These are phyloP conservation scores for Embiotoca jacksoni DNA, from an alignment of 2,113 vertebrate genomes.

Conservation along the genomic window DNA sequence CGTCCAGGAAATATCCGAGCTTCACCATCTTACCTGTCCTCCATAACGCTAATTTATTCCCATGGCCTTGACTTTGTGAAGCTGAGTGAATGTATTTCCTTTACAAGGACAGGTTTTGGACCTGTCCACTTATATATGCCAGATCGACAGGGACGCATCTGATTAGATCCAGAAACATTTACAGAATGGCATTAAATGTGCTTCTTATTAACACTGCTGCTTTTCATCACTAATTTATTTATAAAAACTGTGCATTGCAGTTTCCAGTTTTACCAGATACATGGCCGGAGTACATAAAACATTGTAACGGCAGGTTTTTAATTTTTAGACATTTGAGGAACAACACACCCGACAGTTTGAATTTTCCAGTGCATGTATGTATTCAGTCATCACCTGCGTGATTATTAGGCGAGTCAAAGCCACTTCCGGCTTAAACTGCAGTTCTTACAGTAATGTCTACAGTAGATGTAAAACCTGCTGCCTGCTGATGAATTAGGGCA, in stretches of 20 bases:
- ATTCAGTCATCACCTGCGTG: slow-evolving; percentile 27
- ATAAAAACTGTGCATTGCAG: not conserved
- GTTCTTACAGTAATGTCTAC: slow-evolving; percentile 56
- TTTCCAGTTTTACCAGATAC: not conserved
- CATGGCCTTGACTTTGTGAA: too few relatives aligned
- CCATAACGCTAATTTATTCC: too few relatives aligned
- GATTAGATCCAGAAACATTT: not conserved
- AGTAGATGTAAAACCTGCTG: slow-evolving; percentile 41
- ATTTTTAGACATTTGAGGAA: not conserved
- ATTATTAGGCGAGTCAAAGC: slow-evolving; percentile 45
- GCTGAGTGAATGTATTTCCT: not conserved
- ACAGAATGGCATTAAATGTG: slow-evolving; percentile 12
- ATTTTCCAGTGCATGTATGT: not conserved
- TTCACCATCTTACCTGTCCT: not conserved
- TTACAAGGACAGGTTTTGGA: not conserved
- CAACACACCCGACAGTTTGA: not conserved
- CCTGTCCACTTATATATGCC: not conserved
- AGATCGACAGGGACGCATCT: not conserved
- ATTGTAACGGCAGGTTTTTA: not conserved
- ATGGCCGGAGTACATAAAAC: not conserved
- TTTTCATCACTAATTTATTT: not conserved
- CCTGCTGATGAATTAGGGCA: slow-evolving; percentile 49
- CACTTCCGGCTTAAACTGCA: slow-evolving; percentile 33
- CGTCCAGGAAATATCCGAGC: not conserved
- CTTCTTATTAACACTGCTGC: not conserved